Conservation (phyloP, 1,140 invertebrate species). For the Zeugodacus cucurbitae region DNA sequence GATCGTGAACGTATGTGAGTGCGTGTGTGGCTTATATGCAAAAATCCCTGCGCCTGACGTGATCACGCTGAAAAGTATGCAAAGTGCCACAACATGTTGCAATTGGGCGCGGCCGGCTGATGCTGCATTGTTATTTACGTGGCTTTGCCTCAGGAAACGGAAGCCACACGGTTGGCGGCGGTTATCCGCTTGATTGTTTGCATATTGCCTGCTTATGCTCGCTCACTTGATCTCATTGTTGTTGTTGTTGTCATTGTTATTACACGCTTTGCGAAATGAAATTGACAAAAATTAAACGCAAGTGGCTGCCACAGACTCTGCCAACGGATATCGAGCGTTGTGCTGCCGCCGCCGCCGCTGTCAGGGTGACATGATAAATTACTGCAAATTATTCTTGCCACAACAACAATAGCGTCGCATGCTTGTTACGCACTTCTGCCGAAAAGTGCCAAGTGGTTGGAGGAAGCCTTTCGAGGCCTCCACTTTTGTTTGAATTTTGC, state of each 20-base stretch:
- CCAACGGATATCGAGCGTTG: no score
- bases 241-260: background rate
- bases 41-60: background rate
- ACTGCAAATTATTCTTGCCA: conserved; percentile 59
- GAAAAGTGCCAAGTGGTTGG: background rate
- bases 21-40: background rate
- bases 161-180: conserved; percentile 30
- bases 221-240: background rate
- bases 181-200: conserved; percentile 36
- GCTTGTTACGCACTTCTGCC: background rate
- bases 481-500: conserved; percentile 29
- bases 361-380: conserved; percentile 61
- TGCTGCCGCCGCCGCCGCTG: background rate
- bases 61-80: background rate
- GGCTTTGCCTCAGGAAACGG: background rate
- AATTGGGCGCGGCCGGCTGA: no score
- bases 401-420: conserved; percentile 46
- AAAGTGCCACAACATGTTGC: conserved; percentile 11
- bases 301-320: conserved; percentile 8
- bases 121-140: background rate
- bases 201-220: conserved; percentile 5
- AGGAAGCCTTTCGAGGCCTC: conserved; percentile 1
- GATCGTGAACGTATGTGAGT: background rate
- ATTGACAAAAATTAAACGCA: conserved; percentile 44
- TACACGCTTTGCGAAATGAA: conserved; percentile 40